Percentiles rank a stretch among this genome's conserved stretches.
These are phyloP conservation scores for Caenorhabditis becei DNA, from an alignment of 2,888 invertebrate genomes.

Conservation along the genomic window DNA sequence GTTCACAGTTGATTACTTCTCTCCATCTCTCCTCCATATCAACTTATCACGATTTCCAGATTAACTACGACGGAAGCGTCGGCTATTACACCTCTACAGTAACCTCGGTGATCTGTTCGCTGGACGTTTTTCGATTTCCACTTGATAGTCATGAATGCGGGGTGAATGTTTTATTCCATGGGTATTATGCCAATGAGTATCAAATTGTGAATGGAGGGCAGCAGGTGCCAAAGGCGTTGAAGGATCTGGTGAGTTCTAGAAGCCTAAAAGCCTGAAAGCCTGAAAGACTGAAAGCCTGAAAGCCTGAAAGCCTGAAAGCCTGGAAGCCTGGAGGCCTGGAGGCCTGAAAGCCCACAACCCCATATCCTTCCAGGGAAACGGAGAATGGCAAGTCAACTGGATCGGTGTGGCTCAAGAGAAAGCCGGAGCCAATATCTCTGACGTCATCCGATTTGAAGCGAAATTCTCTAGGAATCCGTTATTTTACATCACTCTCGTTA, in stretches of 20 bases:
- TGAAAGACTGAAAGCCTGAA: too few species aligned
- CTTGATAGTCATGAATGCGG: constrained; percentile 42
- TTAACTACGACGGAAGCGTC: constrained; percentile 29
- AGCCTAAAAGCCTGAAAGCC: too few species aligned
- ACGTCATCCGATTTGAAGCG: constrained; percentile 22
- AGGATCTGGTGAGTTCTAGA: not conserved
- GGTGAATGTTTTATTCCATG: constrained; percentile 41
- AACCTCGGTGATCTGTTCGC: constrained; percentile 35
- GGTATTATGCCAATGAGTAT: constrained; percentile 39
- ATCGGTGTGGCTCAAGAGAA: not conserved
- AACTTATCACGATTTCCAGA: too few species aligned
- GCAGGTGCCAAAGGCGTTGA: constrained; percentile 15
- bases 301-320: too few species aligned
- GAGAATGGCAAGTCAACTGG: not conserved
- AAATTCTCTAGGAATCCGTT: constrained; percentile 49
- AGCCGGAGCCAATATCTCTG: not conserved
- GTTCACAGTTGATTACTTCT: too few species aligned
- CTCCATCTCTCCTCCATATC: too few species aligned
- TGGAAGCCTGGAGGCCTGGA: too few species aligned
- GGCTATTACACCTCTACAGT: constrained; percentile 50
- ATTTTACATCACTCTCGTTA: constrained; percentile 55
- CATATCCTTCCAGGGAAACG: not conserved
- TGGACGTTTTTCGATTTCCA: constrained; percentile 42
- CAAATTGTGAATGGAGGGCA: not conserved
- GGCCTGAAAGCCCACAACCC: too few species aligned